phyloP scores from a whole-genome alignment of 2,113 vertebrate genomes.

The Heloderma charlesbogerti region DNA sequence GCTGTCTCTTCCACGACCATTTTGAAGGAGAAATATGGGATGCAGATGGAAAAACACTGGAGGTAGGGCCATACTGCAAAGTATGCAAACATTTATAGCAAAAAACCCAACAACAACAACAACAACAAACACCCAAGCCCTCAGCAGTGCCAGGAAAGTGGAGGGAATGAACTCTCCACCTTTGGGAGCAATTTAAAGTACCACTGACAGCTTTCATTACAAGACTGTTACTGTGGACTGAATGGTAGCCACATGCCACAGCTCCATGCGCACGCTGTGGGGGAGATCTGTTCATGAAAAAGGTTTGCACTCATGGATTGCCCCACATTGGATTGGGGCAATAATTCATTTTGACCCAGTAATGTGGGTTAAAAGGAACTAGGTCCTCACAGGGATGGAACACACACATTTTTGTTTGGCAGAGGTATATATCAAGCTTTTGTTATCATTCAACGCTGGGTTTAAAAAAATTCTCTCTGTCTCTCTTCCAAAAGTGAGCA shows the following conservation, averaged over 20 bases:
- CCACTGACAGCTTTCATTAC: neutral
- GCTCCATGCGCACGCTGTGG: neutral
- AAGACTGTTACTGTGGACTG: neutral
- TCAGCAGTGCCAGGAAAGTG: neutral
- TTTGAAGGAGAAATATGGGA: slow-evolving; percentile 1
- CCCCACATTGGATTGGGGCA: neutral
- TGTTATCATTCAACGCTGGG: slow-evolving; percentile 8
- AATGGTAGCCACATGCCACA: neutral
- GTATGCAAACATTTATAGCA: slow-evolving; percentile 24
- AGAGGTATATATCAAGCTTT: neutral
- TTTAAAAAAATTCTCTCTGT: slow-evolving; percentile 38
- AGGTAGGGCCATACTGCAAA: neutral
- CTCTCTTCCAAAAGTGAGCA: neutral
- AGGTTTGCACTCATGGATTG: neutral
- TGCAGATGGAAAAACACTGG: slow-evolving; percentile 17
- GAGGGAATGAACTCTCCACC: slow-evolving; percentile 14
- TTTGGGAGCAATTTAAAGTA: slow-evolving; percentile 15
- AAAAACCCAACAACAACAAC: too few species aligned
- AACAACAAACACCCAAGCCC: too few species aligned
- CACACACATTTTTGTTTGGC: neutral
- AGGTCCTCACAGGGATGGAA: slow-evolving; percentile 15
- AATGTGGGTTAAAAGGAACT: neutral
- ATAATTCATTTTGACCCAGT: slow-evolving; percentile 46
- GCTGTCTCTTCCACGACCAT: neutral
- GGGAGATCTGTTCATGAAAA: neutral